Evolutionary conservation across 2,888 invertebrate species (phyloP), one percentile per base, ranked within the genome.

Genomic region (Pherbina coryleti): DNA sequence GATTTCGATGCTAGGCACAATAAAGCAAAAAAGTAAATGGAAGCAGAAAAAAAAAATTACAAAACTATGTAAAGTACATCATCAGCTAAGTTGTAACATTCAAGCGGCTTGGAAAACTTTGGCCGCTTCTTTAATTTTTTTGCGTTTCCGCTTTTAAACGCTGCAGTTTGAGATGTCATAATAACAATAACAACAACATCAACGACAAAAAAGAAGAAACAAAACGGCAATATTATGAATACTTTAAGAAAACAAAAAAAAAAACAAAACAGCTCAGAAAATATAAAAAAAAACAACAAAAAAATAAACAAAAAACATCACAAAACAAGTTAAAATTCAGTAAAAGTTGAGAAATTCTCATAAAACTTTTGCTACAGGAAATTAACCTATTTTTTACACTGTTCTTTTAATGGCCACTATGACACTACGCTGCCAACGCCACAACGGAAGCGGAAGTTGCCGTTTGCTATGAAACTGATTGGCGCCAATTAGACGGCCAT

Each of bases 391-490:
- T 64, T 64, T 64, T 64, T 64, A 31, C 34, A 31, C 31, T 34
- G 25, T 64, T n/a, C n/a, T 55, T 11, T 55, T 9, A 19, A 9
- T 55, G 7, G 55, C 55, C 22, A 8, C 55, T 55, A 55, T 7
- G n/a, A 17, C 53, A 5, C 28, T 1, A 9, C 28, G 31, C 64
- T 31, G 64, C 14, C 22, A 28, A 17, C 28, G 31, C 8, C 8
- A 31, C 1, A n/a, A 5, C 28, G 31, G 64, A 64, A 64, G 14
- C 64, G 64, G 64, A 64, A 64, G 34, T 25, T 85, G 85, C 82
- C 85, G 85, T 84, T 83, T 84, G 84, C 83, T 31, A 84, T 84
- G 82, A 80, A 78, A 75, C 72, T 78, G 78, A 76, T 64, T 76
- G 79, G 77, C 80, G 82, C 75, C 84, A 84, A 84, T 79, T 84